A percentile compares a stretch with the other conserved stretches of the same genome.
Conservation (phyloP, 2,113 vertebrate genomes). For the Columbina picui region DNA sequence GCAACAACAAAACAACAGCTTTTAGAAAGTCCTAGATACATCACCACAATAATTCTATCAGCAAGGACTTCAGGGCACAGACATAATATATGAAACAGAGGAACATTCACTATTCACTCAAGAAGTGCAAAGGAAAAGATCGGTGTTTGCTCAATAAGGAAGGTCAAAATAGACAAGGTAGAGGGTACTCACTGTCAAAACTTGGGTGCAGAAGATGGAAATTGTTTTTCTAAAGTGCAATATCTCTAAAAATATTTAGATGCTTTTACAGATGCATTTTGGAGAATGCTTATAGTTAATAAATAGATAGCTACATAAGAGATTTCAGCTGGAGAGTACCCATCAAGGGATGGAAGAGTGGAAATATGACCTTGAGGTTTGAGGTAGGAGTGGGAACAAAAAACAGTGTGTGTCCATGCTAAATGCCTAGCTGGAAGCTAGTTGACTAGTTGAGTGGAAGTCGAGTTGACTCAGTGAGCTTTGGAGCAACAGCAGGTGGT, state of each 20-base stretch:
- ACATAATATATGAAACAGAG: background rate
- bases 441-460: too few species aligned
- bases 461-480: background rate
- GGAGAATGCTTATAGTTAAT: constrained; percentile 17
- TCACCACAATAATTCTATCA: background rate
- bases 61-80: background rate
- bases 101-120: background rate
- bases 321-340: background rate
- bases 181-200: background rate
- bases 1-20: background rate
- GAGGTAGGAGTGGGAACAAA: background rate
- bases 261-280: constrained; percentile 1
- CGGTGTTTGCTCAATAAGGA: background rate
- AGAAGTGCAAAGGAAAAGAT: background rate
- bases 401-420: background rate
- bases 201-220: background rate
- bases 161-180: background rate
- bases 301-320: constrained; percentile 40
- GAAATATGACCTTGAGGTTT: constrained; percentile 15
- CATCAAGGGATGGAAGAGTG: background rate
- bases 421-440: background rate
- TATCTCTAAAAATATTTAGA: background rate
- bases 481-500: background rate
- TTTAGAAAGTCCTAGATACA: constrained; percentile 24
- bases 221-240: background rate